Conservation (phyloP, 2,888 invertebrate species). For the Drosophila parthenogenetica region DNA sequence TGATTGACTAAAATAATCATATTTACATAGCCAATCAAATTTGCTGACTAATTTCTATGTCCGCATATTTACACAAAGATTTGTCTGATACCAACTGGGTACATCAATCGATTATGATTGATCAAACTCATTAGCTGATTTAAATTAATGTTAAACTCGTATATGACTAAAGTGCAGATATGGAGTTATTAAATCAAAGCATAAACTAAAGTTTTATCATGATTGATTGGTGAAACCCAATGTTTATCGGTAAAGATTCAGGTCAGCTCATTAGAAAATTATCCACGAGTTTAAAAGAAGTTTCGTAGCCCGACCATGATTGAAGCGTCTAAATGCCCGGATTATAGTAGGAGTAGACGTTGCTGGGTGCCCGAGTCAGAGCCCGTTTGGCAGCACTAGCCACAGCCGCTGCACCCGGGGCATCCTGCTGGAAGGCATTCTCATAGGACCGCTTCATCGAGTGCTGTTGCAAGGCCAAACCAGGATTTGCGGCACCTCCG, state of each 20-base stretch:
- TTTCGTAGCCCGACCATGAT: slow-evolving; percentile 13
- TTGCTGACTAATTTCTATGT: background rate
- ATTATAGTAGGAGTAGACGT: slow-evolving; percentile 81
- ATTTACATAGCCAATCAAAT: background rate
- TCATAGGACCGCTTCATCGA: slow-evolving; percentile 90
- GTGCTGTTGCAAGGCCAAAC: slow-evolving; percentile 54
- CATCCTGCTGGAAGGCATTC: slow-evolving; percentile 88
- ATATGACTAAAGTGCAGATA: slow-evolving; percentile 60
- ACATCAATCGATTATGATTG: slow-evolving; percentile 12
- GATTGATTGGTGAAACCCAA: slow-evolving; percentile 1
- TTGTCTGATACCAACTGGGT: background rate
- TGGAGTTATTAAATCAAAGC: background rate
- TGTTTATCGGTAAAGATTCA: background rate
- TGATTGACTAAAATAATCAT: background rate
- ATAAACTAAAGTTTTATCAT: background rate
- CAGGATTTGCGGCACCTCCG: slow-evolving; percentile 54
- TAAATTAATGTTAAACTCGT: slow-evolving; percentile 26
- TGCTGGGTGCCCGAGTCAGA: slow-evolving; percentile 78
- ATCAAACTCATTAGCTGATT: background rate
- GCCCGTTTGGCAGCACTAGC: slow-evolving; percentile 83
- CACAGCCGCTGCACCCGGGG: slow-evolving; percentile 71
- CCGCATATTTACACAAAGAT: too few relatives aligned
- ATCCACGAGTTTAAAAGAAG: slow-evolving; percentile 3
- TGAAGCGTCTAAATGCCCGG: slow-evolving; percentile 74
- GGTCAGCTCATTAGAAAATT: background rate